Evolutionary conservation across 1,140 invertebrate species (phyloP), one percentile per base, ranked within the genome.

Genomic region (Brachionus koreanus): DNA sequence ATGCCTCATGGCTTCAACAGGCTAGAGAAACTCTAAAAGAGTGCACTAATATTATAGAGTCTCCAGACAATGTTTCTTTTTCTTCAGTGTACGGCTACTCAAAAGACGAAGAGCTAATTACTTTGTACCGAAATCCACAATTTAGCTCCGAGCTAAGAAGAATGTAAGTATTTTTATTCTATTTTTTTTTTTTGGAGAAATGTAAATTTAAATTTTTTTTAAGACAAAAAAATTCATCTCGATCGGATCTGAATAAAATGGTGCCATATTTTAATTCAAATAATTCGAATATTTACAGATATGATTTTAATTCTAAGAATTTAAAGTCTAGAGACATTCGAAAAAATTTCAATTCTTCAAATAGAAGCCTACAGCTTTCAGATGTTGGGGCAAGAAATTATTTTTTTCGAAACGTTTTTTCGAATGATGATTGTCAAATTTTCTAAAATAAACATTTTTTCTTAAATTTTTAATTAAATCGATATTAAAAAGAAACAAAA

Each of bases 31-130:
- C 69, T 3, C 19, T 74, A 0, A 74, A 74, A 46, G 69, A 74
- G 25, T 74, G 43, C 10, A 46, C 69, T 6, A 74, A 10, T 33
- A 29, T 74, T 12, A 74, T 74, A 12, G 69, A 74, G 43, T 43
- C 69, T 0, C 69, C 69, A 10, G 69, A 74, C 43, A 46, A 43
- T 9, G 42, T 74, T 46, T 74, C 69, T 7, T 74, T 74, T 74
- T 74, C 69, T 4, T 74, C 69, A 9, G 69, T 74, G 0, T 74
- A 74, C 25, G 69, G 69, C 19, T 74, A 74, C n/a, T 74, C 69
- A 12, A 74, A 74, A 29, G 69, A 74, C 25, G 69, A 74, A 33
- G 69, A 74, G 16, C 25, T 74, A 25, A 74, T 74, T 10, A 74
- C 69, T 13, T 29, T 74, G 1, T 74, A 74, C 29, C 16, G 69